Evolutionary conservation across 2,888 invertebrate species (phyloP), one percentile per base, ranked within the genome.

Genomic region (Drosophila nigricruria): DNA sequence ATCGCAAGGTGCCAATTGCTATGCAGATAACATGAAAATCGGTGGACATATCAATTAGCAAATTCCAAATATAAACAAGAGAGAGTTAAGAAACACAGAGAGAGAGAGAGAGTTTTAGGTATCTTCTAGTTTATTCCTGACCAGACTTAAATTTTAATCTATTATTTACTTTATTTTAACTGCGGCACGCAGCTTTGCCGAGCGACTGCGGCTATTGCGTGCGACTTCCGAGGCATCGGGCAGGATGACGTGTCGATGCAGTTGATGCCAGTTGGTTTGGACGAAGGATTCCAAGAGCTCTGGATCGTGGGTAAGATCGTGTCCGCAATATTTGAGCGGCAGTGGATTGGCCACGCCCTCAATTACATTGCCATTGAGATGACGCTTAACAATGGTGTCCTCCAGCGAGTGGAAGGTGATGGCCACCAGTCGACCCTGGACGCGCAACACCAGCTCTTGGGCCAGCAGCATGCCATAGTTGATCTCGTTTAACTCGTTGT

Each of bases 401-500:
- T 99, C 98, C 27, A 98, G 93, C 0, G 98, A 98, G 93, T 98
- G 98, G 92, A 98, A 99, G 16, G 97, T 95, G 43, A 99, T 95
- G 0, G 97, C 96, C 0, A 97, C 95, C 69, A 98, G 92, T 69
- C 95, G 94, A 0, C 98, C 98, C 40, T 95, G 95, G 0, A 95
- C 92, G 93, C 96, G 97, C 25, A 99, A 94, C 89, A 99, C 94
- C 89, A 95, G 96, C 89, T 94, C 94, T 73, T 96, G 95, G 0
- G 98, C 96, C 61, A 98, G 88, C 27, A 97, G 91, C 92, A 99
- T 95, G 0, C 95, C 98, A 92, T 96, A 97, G 93, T 98, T 97
- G 2, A 99, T 94, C 94, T 99, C 98, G 92, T 99, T 99, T 1
- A 99, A 93, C 93, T 99, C 99, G 92, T 99, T 97, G 91, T 99